Conservation (phyloP, 2,888 invertebrate species). For the Caenorhabditis wallacei region DNA sequence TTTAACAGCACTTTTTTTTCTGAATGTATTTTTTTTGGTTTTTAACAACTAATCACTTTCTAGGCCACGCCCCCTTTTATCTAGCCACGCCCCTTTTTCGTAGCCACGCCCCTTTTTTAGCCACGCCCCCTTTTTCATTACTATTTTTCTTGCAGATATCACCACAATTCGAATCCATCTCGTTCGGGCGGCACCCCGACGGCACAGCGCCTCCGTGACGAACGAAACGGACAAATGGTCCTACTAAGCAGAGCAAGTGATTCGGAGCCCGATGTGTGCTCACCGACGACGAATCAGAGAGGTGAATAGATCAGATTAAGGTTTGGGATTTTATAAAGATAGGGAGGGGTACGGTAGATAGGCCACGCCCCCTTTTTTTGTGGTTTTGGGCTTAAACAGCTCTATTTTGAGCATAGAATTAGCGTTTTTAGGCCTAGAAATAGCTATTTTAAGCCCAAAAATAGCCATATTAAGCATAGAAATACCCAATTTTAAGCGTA, state of each 20-base stretch:
- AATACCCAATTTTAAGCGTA: no score
- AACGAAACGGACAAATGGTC: slow-evolving; percentile 65
- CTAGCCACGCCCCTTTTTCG: not conserved
- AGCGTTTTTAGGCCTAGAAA: no score
- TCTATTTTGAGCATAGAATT: no score
- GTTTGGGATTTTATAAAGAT: no score
- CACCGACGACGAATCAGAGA: slow-evolving; percentile 27
- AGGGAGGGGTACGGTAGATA: not conserved
- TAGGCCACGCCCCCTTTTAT: not conserved
- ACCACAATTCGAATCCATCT: slow-evolving; percentile 51
- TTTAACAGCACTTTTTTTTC: no score
- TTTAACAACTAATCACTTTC: no score
- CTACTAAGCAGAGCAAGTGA: slow-evolving; percentile 60
- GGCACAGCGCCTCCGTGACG: slow-evolving; percentile 62
- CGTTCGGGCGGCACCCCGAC: slow-evolving; percentile 57
- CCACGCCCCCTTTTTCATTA: no score
- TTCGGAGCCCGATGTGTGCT: slow-evolving; percentile 58
- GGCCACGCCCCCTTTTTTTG: not conserved
- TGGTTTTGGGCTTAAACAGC: no score
- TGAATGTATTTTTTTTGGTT: not conserved
- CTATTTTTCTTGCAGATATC: slow-evolving; percentile 26
- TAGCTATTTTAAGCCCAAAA: no score
- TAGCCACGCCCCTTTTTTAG: no score
- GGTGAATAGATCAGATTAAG: no score
- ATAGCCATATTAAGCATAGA: no score